phyloP scores from a whole-genome alignment of 2,888 invertebrate genomes.

The Diogma glabrata region DNA sequence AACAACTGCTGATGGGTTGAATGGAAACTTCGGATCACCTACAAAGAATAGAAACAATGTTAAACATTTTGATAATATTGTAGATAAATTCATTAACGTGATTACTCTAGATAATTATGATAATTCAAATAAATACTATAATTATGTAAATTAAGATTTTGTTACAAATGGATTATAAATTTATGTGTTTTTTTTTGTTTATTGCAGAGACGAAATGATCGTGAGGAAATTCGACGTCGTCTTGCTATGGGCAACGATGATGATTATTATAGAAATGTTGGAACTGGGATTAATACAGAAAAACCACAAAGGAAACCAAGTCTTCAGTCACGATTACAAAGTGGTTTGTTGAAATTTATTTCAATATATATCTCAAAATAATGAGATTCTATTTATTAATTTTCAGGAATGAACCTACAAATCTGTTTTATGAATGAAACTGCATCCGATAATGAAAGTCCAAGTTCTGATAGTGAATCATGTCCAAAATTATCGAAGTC shows the following conservation, averaged over 20 bases:
- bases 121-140: not conserved
- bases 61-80: conserved; percentile 43
- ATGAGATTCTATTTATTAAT: conserved; percentile 12
- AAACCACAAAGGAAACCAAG: conserved; percentile 73
- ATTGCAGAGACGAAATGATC: conserved; percentile 75
- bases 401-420: conserved; percentile 79
- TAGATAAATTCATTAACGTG: conserved; percentile 45
- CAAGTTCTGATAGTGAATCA: conserved; percentile 57
- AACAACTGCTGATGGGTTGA: conserved; percentile 27
- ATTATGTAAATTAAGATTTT: too few relatives aligned
- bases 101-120: conserved; percentile 40
- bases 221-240: conserved; percentile 81
- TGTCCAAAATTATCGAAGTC: conserved; percentile 29
- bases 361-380: conserved; percentile 18
- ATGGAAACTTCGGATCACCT: too few relatives aligned
- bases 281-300: conserved; percentile 40
- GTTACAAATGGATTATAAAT: too few relatives aligned
- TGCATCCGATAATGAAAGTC: conserved; percentile 71
- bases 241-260: conserved; percentile 80
- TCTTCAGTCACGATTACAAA: conserved; percentile 75
- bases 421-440: conserved; percentile 95
- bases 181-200: conserved; percentile 10
- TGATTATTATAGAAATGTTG: conserved; percentile 48
- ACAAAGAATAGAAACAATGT: too few relatives aligned
- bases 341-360: conserved; percentile 44